Percentiles rank a stretch among this genome's conserved stretches.
Conservation (phyloP, 1,140 invertebrate species). For the Zaprionus ghesquierei region DNA sequence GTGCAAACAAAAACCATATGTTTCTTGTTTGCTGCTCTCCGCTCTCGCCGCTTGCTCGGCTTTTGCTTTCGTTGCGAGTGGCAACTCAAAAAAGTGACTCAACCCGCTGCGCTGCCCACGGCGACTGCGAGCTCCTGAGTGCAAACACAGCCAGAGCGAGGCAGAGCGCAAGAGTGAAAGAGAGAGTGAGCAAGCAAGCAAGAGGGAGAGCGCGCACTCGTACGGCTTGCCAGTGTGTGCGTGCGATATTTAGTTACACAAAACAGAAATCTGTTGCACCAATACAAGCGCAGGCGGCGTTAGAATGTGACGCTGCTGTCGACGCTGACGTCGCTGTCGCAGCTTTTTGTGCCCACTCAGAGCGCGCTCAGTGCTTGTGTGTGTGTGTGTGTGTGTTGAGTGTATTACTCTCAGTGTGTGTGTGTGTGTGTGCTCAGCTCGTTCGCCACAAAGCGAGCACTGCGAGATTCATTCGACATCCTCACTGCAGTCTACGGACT, state of each 20-base stretch:
- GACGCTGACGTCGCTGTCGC: not conserved
- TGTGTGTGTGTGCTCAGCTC: conserved; percentile 4
- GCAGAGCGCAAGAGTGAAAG: not conserved
- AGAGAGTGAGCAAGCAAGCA: not conserved
- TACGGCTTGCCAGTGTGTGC: conserved; percentile 23
- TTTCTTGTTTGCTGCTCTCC: conserved; percentile 50
- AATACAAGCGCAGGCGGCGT: conserved; percentile 48
- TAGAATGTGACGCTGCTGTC: conserved; percentile 45
- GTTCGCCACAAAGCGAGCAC: conserved; percentile 24
- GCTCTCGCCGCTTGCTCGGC: conserved; percentile 34
- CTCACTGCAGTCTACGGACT: conserved; percentile 36
- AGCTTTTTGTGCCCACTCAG: conserved; percentile 25
- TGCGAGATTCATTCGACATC: conserved; percentile 49
- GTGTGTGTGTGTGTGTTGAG: not conserved
- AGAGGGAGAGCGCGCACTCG: not conserved
- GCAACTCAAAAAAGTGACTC: conserved; percentile 41
- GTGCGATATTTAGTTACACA: conserved; percentile 78
- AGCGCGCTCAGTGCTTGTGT: conserved; percentile 12
- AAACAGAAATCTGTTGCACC: conserved; percentile 61
- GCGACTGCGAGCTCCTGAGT: conserved; percentile 60
- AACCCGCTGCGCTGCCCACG: too few relatives aligned
- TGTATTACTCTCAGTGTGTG: not conserved
- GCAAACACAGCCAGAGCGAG: conserved; percentile 4
- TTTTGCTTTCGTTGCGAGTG: conserved; percentile 75
- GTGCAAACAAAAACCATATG: conserved; percentile 78